Evolutionary conservation across 2,113 vertebrate species (phyloP).

Genomic region (Columba livia): DNA sequence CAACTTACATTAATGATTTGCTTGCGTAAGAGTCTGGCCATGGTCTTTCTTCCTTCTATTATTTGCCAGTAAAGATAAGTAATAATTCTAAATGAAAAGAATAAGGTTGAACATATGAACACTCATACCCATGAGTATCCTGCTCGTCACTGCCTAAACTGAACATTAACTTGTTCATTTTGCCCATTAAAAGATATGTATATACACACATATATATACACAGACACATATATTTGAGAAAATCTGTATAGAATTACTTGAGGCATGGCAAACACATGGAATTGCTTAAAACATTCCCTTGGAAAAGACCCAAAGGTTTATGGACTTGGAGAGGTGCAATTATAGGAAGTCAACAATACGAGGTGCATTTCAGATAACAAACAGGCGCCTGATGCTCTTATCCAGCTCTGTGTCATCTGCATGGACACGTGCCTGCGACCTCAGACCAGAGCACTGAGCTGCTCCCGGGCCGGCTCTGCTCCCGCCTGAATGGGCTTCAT

Average conservation of each 20-base stretch:
- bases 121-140: not conserved
- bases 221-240: rapidly evolving
- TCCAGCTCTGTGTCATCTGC: not conserved
- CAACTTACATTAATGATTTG: constrained; percentile 90
- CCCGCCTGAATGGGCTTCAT: not conserved
- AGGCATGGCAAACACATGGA: not conserved
- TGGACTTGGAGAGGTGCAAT: not conserved
- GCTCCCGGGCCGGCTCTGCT: not conserved
- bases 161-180: not conserved
- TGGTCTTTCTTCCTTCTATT: constrained; percentile 82
- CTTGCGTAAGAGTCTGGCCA: constrained; percentile 74
- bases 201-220: not conserved
- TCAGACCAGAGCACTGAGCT: not conserved
- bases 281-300: not conserved
- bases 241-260: not conserved
- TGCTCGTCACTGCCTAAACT: not conserved
- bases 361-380: not conserved
- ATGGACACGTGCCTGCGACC: not conserved
- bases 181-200: not conserved
- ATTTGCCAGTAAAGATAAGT: constrained; percentile 90
- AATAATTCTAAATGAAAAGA: constrained; percentile 76
- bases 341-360: not conserved
- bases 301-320: not conserved
- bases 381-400: not conserved
- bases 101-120: not conserved